Base-by-base conservation (phyloP, 2,113 vertebrate species). In the Chamaea fasciata region DNA sequence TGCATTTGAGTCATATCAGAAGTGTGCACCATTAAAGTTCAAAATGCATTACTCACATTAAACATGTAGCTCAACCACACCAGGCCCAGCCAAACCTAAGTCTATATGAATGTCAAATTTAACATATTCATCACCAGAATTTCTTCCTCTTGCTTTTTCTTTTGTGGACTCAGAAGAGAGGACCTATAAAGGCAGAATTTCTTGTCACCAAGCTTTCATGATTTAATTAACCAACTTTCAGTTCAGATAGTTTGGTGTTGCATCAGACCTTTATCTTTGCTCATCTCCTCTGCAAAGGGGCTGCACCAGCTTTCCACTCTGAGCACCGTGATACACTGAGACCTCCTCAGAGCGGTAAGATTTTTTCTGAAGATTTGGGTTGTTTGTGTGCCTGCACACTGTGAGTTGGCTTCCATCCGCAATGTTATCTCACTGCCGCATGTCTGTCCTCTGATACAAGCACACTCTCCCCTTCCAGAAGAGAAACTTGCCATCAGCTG, bases 11-110 rank as follows among this genome's bases (percentile, higher is more conserved):
- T 96, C 94, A 95, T 95, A 92, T 71, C 91, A 76, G 56, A 64
- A 94, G 30, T 14, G 69, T 73, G 91, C 62, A 82, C 73, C 53
- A 78, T 52, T 75, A 65, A 95, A 96, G 92, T 92, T 94, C 92
- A 92, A 78, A 92, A 87, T 26, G 39, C 57, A 79, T 97, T 97
- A 94, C 91, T 97, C 95, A 97, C 57, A 79, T 20, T 49, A 82
- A 88, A 82, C 3, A 3, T 30, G 35, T 60, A 81, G 74, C 65
- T 89, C 62, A 81, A 76, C 35, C 47, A 42, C 3, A 3, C 59
- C 71, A 87, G 71, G 69, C 56, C 56, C 3, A 9, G 59, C 42
- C 42, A 75, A 75, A 94, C 31, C 18, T 37, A 57, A 92, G 37
- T n/a, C 65, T 85, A 30, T 0, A 1, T 62, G 77, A 96, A 95